Percentiles rank a stretch among this genome's conserved stretches.
Conservation (phyloP, 23 tunicate species). For the Trididemnum miniatum region DNA sequence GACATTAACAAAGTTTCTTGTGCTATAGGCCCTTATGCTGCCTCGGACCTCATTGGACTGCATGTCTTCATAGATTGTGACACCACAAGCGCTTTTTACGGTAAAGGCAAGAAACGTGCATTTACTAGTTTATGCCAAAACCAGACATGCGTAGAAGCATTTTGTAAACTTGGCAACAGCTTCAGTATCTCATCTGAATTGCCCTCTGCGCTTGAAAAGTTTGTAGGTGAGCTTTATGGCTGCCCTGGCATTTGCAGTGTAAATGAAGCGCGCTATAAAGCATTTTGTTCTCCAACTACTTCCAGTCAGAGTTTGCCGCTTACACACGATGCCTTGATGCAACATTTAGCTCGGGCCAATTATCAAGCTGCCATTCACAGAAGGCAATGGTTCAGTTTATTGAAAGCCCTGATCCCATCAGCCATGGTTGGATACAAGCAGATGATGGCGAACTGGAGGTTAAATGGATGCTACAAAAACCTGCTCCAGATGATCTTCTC, state of each 20-base stretch:
- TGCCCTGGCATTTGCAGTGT: neutral
- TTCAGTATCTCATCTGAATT: neutral
- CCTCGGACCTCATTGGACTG: neutral
- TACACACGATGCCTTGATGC: neutral
- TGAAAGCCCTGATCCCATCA: neutral
- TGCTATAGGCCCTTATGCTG: neutral
- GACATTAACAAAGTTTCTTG: neutral
- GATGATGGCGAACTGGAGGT: neutral
- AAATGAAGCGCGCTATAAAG: neutral
- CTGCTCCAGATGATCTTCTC: neutral
- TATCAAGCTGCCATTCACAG: neutral
- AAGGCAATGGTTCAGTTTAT: neutral
- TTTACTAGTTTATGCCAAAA: neutral
- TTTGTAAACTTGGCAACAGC: neutral
- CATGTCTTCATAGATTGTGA: neutral
- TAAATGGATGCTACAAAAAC: neutral
- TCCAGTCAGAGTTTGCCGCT: neutral
- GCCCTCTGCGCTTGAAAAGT: neutral
- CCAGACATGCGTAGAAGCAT: neutral
- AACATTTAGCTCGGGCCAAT: neutral
- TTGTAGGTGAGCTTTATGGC: neutral
- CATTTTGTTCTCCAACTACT: neutral
- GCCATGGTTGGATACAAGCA: neutral
- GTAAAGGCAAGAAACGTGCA: neutral
- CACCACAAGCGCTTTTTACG: constrained; percentile 8